Evolutionary conservation across 2,113 vertebrate genomes (phyloP), one percentile per base, ranked within the genome.

Genomic region (Burhinus oedicnemus): DNA sequence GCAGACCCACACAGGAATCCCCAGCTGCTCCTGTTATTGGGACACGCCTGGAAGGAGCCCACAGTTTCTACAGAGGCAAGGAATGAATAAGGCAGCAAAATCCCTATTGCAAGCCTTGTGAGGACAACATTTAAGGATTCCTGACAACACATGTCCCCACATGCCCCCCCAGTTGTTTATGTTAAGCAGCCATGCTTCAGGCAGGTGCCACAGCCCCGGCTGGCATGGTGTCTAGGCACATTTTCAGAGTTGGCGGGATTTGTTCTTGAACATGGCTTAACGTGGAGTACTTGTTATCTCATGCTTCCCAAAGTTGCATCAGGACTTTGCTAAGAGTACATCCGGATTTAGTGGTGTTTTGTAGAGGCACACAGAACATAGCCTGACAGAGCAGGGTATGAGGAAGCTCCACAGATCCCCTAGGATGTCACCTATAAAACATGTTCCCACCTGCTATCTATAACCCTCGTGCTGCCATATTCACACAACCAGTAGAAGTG

Each of bases 331-430:
- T 69, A 34, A 47, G 44, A 61, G 34, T 23, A 27, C 44, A 44
- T 17, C 1, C 2, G 4, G 8, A 52, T 87, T 69, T 62, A 27
- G 12, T 9, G 4, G 5, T 14, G 45, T 57, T 89, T 61, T 61
- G 8, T 8, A 49, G 64, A 83, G 36, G 2, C 21, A 44, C n/a
- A 52, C 5, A 29, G 57, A 80, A 38, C 8, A 72, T 13, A 57
- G 5, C 42, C 36, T 51, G 44, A 22, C 18, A 83, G 42, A 75
- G 22, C 1, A 3, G 26, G 12, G 6, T n/a, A 42, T 0, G 0
- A 58, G 38, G 22, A 80, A 72, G 27, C 15, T 76, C 12, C 44
- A n/a, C 66, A 83, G 30, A 77, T 34, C 6, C 49, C 16, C 15
- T 58, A 19, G 1, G 9, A 45, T 34, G 51, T 1, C 40, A 69